These are phyloP conservation scores for Frankliniella intonsa DNA, from an alignment of 2,888 invertebrate species.

Conservation along the genomic window DNA sequence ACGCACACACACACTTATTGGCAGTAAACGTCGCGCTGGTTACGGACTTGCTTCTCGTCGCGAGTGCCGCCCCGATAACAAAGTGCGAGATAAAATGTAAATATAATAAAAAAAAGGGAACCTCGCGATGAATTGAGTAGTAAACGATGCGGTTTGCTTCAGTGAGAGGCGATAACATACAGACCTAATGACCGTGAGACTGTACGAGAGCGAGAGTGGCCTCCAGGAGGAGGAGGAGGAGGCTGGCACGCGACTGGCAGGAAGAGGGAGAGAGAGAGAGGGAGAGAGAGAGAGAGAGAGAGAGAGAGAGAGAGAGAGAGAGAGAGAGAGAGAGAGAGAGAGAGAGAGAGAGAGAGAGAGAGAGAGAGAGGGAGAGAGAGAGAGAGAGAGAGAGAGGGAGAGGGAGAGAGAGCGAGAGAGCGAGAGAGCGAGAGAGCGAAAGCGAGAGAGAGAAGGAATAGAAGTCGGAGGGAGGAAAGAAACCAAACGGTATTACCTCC, in stretches of 20 bases:
- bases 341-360: too few relatives aligned
- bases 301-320: constrained; percentile 1
- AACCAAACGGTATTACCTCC: too few relatives aligned
- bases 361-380: background rate
- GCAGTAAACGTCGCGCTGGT: too few relatives aligned
- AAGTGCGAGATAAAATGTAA: background rate
- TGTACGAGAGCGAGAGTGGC: background rate
- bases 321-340: background rate
- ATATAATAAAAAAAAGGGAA: background rate
- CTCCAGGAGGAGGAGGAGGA: background rate
- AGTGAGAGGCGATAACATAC: too few relatives aligned
- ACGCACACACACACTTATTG: too few relatives aligned
- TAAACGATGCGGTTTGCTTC: too few relatives aligned
- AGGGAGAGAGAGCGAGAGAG: background rate
- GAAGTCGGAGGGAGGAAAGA: too few relatives aligned
- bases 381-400: background rate
- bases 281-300: background rate
- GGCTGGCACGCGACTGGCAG: background rate
- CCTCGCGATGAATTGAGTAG: too few relatives aligned
- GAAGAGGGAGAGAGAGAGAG: background rate
- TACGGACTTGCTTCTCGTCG: too few relatives aligned
- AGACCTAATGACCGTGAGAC: background rate
- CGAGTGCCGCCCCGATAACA: too few relatives aligned
- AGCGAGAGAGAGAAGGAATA: too few relatives aligned
- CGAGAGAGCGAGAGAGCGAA: background rate